Conservation (phyloP, 2,113 vertebrate species). For the Turdus rufiventris region DNA sequence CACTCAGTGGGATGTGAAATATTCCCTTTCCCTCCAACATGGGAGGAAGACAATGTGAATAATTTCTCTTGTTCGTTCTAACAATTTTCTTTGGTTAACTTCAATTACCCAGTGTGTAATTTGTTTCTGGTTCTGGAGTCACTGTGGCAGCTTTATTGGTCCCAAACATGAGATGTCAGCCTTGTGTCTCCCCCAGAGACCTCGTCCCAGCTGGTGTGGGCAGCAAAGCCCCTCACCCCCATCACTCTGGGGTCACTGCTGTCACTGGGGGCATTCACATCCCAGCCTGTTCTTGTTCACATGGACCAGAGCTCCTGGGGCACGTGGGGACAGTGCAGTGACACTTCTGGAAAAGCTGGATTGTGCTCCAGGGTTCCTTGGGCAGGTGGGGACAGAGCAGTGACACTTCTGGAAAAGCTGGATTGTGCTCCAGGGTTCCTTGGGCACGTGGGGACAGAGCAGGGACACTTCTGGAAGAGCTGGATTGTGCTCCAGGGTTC, state of each 20-base stretch:
- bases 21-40: fast-evolving
- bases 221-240: not conserved
- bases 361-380: fast-evolving
- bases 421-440: fast-evolving
- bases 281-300: fast-evolving
- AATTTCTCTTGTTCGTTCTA: not conserved
- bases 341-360: fast-evolving
- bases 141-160: not conserved
- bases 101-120: not conserved
- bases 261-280: fast-evolving
- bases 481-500: fast-evolving
- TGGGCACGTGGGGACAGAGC: not conserved
- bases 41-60: not conserved
- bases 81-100: not conserved
- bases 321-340: not conserved
- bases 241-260: fast-evolving
- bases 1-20: fast-evolving
- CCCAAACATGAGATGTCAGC: fast-evolving
- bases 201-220: fast-evolving
- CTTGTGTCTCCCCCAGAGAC: not conserved
- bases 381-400: not conserved
- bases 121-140: not conserved
- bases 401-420: fast-evolving
- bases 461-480: fast-evolving
- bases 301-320: fast-evolving